phyloP scores from a whole-genome alignment of 2,888 invertebrate species.

The Cryptocephalus moraei region DNA sequence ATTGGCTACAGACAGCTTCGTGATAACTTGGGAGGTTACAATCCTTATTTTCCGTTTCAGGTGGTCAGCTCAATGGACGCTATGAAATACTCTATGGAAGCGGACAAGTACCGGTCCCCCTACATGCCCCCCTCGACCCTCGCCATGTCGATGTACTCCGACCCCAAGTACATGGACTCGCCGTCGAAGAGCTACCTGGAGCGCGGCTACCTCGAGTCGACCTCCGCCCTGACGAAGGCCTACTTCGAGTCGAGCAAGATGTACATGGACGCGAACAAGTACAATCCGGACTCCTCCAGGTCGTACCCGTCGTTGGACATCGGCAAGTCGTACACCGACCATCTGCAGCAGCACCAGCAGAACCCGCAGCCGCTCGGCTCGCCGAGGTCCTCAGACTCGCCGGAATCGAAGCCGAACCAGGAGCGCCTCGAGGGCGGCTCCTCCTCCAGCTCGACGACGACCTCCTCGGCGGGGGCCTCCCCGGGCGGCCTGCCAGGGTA shows the following conservation, averaged over 20 bases:
- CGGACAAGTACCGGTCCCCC: constrained; percentile 62
- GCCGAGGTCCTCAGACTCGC: constrained; percentile 44
- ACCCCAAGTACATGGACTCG: constrained; percentile 54
- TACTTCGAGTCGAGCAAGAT: constrained; percentile 59
- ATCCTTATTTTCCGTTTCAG: constrained; percentile 38
- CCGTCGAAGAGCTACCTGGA: constrained; percentile 48
- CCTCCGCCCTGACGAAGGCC: constrained; percentile 56
- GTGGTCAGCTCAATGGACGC: constrained; percentile 66
- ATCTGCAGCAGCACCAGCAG: constrained; percentile 15
- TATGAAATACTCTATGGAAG: constrained; percentile 69
- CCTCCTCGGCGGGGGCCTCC: constrained; percentile 57
- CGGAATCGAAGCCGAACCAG: constrained; percentile 29
- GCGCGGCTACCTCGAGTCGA: constrained; percentile 58
- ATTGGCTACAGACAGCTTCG: no score
- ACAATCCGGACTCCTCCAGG: constrained; percentile 32
- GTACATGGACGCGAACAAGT: constrained; percentile 55
- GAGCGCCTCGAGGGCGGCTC: constrained; percentile 42
- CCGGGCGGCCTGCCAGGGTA: constrained; percentile 45
- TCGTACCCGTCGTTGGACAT: constrained; percentile 50
- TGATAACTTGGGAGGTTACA: background rate
- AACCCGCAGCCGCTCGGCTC: constrained; percentile 20
- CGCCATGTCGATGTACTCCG: constrained; percentile 63
- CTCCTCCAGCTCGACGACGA: constrained; percentile 45
- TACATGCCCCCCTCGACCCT: constrained; percentile 55
- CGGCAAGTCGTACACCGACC: constrained; percentile 50